Conservation (phyloP, 2,113 vertebrate genomes). For the Eidolon helvum region DNA sequence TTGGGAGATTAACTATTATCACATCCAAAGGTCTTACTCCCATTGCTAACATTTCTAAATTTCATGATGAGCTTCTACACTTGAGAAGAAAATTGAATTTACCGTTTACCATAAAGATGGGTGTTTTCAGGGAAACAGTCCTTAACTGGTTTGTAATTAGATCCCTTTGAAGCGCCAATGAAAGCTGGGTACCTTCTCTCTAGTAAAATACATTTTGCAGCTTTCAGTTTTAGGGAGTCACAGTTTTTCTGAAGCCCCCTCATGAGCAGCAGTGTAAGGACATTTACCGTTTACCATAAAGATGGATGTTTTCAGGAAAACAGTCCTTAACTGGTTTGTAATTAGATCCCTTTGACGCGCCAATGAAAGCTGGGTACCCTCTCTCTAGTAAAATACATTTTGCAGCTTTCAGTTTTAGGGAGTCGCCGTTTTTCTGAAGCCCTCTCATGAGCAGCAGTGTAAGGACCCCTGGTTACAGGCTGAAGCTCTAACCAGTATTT, state of each 20-base stretch:
- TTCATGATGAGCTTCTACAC: background rate
- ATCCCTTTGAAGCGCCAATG: too few species aligned
- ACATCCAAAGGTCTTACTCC: background rate
- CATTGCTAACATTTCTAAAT: background rate
- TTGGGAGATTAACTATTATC: background rate
- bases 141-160: too few species aligned
- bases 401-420: background rate
- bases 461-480: background rate
- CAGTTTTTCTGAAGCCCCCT: too few species aligned
- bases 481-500: background rate
- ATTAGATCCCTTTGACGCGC: background rate
- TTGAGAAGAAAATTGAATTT: background rate
- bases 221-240: too few species aligned
- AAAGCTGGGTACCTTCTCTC: too few species aligned
- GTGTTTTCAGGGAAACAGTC: too few species aligned
- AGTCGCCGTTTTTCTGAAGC: background rate
- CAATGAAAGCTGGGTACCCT: background rate
- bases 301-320: background rate
- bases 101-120: too few species aligned
- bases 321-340: background rate
- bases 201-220: too few species aligned
- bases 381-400: background rate
- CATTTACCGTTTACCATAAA: background rate
- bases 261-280: too few species aligned
- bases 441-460: too few species aligned